A percentile compares a stretch with the other conserved stretches of the same genome.
These are phyloP conservation scores for Eulithis testata DNA, from an alignment of 2,888 invertebrate species.

Conservation along the genomic window DNA sequence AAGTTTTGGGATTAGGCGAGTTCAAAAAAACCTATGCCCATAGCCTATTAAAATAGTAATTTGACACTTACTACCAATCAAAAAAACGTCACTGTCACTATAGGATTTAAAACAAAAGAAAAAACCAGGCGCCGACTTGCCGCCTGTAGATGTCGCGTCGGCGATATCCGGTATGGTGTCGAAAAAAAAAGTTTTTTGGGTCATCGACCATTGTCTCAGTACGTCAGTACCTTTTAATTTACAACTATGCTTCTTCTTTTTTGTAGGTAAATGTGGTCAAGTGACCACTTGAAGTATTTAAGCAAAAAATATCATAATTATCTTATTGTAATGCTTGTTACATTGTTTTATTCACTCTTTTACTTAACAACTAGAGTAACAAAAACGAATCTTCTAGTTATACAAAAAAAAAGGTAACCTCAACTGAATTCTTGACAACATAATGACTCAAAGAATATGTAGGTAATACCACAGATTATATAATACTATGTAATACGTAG, in stretches of 20 bases:
- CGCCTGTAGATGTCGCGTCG: slow-evolving; percentile 74
- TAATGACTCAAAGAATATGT: no score
- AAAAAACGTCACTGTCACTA: slow-evolving; percentile 33
- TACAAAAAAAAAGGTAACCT: no score
- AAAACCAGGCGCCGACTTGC: slow-evolving; percentile 75
- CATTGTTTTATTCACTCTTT: no score
- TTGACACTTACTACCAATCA: slow-evolving; percentile 49
- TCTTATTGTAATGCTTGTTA: no score
- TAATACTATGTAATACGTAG: no score
- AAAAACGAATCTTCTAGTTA: no score
- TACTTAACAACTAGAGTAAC: no score
- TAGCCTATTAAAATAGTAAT: slow-evolving; percentile 47
- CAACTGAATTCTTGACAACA: no score
- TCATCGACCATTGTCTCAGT: slow-evolving; percentile 65
- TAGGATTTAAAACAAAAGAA: slow-evolving; percentile 45
- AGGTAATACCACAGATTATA: no score
- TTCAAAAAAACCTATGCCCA: neutral
- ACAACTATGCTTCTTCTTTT: slow-evolving; percentile 57
- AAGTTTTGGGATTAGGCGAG: no score
- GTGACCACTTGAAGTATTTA: neutral
- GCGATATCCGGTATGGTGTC: slow-evolving; percentile 71
- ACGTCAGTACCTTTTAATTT: slow-evolving; percentile 61
- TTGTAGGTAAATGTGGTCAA: slow-evolving; percentile 25
- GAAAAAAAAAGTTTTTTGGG: slow-evolving; percentile 53
- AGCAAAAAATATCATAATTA: no score